A percentile compares a stretch with the other conserved stretches of the same genome.
Conservation (phyloP, 2,797 vertebrate species). For the Dallia pectoralis region DNA sequence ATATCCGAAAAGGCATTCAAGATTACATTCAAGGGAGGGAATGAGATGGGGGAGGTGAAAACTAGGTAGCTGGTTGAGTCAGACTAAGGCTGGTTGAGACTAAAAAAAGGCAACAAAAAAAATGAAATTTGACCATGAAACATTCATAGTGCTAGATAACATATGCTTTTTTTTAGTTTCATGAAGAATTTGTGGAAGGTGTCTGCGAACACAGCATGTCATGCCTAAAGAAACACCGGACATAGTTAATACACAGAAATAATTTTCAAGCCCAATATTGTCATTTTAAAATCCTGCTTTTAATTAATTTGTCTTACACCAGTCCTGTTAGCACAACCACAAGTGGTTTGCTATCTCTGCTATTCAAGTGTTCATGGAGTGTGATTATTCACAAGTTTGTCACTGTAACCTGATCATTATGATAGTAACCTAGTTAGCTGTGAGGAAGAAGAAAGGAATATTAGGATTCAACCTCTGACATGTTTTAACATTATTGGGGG, state of each 20-base stretch:
- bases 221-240: neutral
- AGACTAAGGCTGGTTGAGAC: neutral
- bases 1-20: neutral
- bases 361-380: neutral
- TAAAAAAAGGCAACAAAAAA: neutral
- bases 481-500: no score
- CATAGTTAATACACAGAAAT: neutral
- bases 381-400: no score
- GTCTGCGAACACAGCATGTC: neutral
- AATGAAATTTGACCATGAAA: neutral
- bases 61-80: neutral
- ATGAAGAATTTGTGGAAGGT: no score
- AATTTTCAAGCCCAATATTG: neutral
- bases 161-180: neutral
- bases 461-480: no score
- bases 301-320: no score
- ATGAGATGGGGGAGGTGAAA: neutral
- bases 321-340: neutral
- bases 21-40: neutral
- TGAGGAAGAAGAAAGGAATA: neutral
- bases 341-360: neutral
- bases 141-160: neutral
- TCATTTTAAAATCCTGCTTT: neutral
- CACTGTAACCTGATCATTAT: neutral
- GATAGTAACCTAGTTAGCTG: neutral